Evolutionary conservation across 1,140 invertebrate species (phyloP).

Genomic region (Phenacoccus solenopsis): DNA sequence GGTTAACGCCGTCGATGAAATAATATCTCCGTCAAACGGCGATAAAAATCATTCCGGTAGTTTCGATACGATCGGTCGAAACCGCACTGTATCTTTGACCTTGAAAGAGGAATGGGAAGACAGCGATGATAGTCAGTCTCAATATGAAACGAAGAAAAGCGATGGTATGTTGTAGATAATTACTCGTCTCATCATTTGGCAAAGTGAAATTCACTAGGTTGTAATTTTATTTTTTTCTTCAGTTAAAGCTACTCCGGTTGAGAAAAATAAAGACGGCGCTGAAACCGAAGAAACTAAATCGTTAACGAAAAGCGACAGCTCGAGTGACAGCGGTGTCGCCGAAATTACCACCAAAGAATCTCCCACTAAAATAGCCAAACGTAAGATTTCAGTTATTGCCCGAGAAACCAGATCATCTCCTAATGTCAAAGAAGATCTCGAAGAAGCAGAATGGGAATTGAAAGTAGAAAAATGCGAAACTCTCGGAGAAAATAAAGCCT

Average conservation of each 20-base stretch:
- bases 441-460: conserved; percentile 29
- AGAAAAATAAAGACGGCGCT: not conserved
- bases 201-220: no score
- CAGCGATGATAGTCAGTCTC: not conserved
- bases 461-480: not conserved
- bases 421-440: conserved; percentile 30
- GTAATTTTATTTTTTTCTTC: no score
- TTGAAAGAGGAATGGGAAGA: not conserved
- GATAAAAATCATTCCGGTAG: conserved; percentile 27
- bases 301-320: not conserved
- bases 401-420: conserved; percentile 25
- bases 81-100: not conserved
- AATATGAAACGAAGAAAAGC: not conserved
- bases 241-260: no score
- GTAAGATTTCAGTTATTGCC: conserved; percentile 27
- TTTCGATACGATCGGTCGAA: conserved; percentile 26
- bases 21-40: conserved; percentile 43
- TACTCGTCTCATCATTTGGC: no score
- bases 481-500: conserved; percentile 37
- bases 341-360: conserved; percentile 36
- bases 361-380: conserved; percentile 36
- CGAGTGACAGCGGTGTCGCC: conserved; percentile 1
- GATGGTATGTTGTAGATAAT: not conserved
- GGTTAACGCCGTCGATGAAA: conserved; percentile 56
- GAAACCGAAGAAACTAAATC: not conserved